Conservation (phyloP, 2,113 vertebrate genomes). For the Uria aalge region DNA sequence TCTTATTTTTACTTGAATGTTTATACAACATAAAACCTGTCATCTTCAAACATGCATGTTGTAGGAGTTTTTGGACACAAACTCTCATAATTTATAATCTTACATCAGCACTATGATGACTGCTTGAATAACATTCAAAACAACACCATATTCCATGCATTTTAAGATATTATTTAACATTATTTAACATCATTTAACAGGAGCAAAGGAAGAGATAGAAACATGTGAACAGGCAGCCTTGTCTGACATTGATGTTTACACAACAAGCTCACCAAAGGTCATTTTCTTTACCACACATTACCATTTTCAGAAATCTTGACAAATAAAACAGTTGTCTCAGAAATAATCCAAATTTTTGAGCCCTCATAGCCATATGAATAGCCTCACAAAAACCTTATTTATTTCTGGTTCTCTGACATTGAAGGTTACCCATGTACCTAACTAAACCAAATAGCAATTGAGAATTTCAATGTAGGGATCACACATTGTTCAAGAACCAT, state of each 20-base stretch:
- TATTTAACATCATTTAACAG: neutral
- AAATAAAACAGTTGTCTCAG: neutral
- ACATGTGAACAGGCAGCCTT: neutral
- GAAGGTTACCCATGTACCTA: neutral
- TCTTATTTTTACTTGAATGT: constrained; percentile 1
- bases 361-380: neutral
- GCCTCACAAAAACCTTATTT: neutral
- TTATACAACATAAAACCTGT: neutral
- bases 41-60: neutral
- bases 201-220: neutral
- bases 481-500: neutral
- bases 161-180: neutral
- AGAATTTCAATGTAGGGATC: neutral
- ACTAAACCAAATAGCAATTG: neutral
- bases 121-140: neutral
- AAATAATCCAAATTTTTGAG: neutral
- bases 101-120: neutral
- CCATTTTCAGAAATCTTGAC: neutral
- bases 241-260: neutral
- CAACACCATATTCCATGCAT: neutral
- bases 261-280: neutral
- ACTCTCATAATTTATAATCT: neutral
- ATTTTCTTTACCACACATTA: neutral
- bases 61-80: neutral
- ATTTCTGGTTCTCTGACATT: neutral